Conservation (phyloP, 1,140 invertebrate species). For the Pseudachorutes palmiensis region DNA sequence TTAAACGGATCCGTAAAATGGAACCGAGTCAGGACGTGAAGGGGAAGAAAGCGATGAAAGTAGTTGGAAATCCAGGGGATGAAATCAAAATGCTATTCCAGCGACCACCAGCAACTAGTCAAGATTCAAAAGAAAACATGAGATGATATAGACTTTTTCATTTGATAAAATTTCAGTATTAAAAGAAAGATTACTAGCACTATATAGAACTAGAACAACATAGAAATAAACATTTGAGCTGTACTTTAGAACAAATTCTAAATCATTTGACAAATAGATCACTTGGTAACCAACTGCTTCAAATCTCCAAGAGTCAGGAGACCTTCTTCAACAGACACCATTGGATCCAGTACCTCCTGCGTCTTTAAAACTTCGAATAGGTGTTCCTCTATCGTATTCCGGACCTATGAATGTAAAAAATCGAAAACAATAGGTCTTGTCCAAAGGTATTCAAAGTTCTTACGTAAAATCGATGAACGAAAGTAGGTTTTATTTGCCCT, state of each 20-base stretch:
- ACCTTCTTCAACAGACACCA: conserved; percentile 32
- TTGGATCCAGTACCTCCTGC: conserved; percentile 30
- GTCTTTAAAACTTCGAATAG: conserved; percentile 25
- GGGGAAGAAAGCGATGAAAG: neutral
- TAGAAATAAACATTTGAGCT: neutral
- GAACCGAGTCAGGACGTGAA: neutral
- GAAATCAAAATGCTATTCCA: too few relatives aligned
- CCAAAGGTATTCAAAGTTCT: conserved; percentile 39
- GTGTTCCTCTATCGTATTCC: conserved; percentile 34
- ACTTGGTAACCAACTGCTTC: conserved; percentile 18
- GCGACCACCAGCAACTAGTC: too few relatives aligned
- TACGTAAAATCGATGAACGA: conserved; percentile 39
- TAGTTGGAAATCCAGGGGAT: too few relatives aligned
- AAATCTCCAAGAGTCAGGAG: conserved; percentile 29
- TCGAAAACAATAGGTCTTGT: conserved; percentile 7
- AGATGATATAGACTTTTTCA: too few relatives aligned
- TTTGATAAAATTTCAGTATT: too few relatives aligned
- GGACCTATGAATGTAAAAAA: conserved; percentile 25
- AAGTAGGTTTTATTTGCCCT: conserved; percentile 58
- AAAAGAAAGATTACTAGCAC: too few relatives aligned
- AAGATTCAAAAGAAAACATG: too few relatives aligned
- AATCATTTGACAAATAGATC: neutral
- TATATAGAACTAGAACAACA: too few relatives aligned
- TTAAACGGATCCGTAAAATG: neutral
- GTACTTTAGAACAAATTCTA: neutral